Percentiles rank a stretch among this genome's conserved stretches.
Evolutionary conservation across 2,888 invertebrate species (phyloP).

Genomic region (Nomada fucata): DNA sequence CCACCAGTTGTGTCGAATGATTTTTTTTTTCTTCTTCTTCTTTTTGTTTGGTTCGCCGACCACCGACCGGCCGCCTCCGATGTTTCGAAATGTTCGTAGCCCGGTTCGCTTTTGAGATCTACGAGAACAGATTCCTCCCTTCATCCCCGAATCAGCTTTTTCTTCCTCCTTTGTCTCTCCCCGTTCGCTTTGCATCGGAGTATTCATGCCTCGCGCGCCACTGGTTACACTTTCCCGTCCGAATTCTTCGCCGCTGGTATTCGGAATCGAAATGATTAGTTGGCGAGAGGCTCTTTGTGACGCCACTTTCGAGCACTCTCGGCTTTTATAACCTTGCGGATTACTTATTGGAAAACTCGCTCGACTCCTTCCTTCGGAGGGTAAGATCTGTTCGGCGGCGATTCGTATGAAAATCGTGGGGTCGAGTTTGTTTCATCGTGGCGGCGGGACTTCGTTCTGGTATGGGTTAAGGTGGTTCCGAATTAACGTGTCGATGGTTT

Average conservation of each 20-base stretch:
- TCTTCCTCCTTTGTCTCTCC: no score
- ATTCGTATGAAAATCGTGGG: no score
- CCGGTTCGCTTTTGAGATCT: conserved; percentile 30
- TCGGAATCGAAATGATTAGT: conserved; percentile 4
- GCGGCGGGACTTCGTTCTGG: no score
- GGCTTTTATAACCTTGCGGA: not conserved
- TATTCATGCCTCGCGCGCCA: conserved; percentile 28
- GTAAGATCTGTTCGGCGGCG: no score
- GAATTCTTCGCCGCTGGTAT: conserved; percentile 3
- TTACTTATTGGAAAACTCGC: conserved; percentile 6
- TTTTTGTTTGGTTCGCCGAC: not conserved
- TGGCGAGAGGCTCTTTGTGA: not conserved
- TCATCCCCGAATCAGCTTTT: no score
- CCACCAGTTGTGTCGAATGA: conserved; percentile 32
- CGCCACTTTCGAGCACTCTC: not conserved
- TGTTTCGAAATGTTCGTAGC: conserved; percentile 7
- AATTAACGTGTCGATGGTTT: no score
- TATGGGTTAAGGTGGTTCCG: no score
- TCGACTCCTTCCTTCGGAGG: no score
- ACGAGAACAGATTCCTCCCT: not conserved
- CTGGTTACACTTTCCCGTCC: not conserved
- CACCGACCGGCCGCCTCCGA: conserved; percentile 11
- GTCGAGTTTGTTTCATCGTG: not conserved
- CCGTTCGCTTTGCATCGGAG: conserved; percentile 9
- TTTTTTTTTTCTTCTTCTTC: conserved; percentile 31